A percentile compares a stretch with the other conserved stretches of the same genome.
Evolutionary conservation across 2,888 invertebrate genomes (phyloP).

Genomic region (Drosophila mayaguana): DNA sequence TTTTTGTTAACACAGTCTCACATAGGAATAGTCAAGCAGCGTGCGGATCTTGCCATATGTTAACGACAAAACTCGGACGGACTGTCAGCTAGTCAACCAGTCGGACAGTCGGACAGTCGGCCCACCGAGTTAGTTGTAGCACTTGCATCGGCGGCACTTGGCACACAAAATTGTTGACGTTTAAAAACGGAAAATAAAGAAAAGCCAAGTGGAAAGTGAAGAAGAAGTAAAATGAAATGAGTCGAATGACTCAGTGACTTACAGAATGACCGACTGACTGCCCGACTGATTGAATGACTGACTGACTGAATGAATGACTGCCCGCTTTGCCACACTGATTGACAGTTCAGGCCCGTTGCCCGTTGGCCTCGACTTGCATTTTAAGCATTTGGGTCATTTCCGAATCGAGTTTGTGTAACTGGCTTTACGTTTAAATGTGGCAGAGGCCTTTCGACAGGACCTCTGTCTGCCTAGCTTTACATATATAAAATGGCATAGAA

Average conservation of each 20-base stretch:
- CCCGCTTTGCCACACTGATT: conserved; percentile 39
- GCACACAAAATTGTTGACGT: conserved; percentile 58
- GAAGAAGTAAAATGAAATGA: conserved; percentile 31
- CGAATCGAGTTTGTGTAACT: conserved; percentile 71
- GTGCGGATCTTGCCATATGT: conserved; percentile 7
- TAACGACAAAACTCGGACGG: conserved; percentile 12
- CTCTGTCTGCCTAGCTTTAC: conserved; percentile 18
- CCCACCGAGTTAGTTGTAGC: conserved; percentile 4
- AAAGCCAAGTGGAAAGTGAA: conserved; percentile 26
- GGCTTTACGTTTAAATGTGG: conserved; percentile 61
- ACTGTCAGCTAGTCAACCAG: conserved; percentile 16
- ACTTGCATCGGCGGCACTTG: conserved; percentile 4
- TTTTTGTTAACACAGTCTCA: conserved; percentile 60
- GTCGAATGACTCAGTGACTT: conserved; percentile 29
- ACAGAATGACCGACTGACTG: conserved; percentile 20
- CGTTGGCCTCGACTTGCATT: conserved; percentile 72
- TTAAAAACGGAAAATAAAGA: conserved; percentile 28
- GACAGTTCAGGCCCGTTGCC: conserved; percentile 71
- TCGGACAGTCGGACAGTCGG: conserved; percentile 21
- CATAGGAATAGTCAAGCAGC: conserved; percentile 26
- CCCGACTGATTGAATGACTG: conserved; percentile 47
- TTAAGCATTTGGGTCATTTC: conserved; percentile 76
- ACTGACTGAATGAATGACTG: conserved; percentile 54
- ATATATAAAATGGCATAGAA: neutral
- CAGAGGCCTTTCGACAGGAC: conserved; percentile 53